These are phyloP conservation scores for Diploptera punctata DNA, from an alignment of 2,888 invertebrate species.

Conservation along the genomic window DNA sequence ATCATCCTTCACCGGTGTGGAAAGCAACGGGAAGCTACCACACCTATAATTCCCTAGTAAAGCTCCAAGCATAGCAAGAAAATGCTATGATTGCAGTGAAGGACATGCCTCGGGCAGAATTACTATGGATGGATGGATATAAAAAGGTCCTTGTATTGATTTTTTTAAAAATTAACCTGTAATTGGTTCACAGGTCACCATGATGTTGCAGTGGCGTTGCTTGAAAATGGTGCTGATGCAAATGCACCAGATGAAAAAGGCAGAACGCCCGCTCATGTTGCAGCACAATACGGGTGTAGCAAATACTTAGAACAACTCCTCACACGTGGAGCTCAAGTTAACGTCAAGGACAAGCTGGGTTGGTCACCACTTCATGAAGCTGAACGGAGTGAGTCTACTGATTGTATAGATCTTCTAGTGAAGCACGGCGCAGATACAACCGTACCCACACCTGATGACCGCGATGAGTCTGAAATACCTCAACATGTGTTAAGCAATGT, in stretches of 20 bases:
- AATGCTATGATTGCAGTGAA: no score
- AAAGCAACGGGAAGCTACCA: no score
- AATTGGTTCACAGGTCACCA: not conserved
- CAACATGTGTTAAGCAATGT: no score
- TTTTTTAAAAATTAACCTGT: no score
- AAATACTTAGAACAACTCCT: not conserved
- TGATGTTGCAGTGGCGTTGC: not conserved
- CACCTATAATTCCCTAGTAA: no score
- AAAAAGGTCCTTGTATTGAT: no score
- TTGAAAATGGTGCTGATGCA: not conserved
- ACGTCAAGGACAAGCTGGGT: not conserved
- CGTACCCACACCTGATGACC: no score
- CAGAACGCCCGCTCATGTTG: not conserved
- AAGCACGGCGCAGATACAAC: not conserved
- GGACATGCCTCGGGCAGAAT: no score
- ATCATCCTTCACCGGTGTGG: no score
- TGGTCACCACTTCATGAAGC: conserved; percentile 7
- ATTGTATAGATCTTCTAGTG: not conserved
- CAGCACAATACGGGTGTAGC: not conserved
- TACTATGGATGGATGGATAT: no score
- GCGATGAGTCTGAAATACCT: no score
- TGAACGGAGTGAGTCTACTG: not conserved
- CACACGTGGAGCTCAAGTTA: not conserved
- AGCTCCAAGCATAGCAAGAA: no score
- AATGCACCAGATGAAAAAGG: not conserved